These are phyloP conservation scores for Cyphomyrus discorhynchus DNA, from an alignment of 2,113 vertebrate genomes.

Conservation along the genomic window DNA sequence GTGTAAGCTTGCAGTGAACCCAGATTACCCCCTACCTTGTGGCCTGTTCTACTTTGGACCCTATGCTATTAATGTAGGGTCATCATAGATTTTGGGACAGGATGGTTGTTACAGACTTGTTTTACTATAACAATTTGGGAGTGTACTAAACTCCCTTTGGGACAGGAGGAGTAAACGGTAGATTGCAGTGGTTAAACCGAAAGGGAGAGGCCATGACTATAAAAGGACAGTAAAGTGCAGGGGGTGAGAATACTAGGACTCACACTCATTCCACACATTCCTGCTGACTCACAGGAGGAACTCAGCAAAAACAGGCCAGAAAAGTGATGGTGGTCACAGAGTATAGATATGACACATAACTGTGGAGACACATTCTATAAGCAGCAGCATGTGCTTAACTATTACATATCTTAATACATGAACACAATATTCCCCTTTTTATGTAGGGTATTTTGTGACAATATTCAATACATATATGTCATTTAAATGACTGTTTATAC, in stretches of 20 bases:
- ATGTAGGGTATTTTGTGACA: not conserved
- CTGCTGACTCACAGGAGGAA: constrained; percentile 51
- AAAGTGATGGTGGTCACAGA: not conserved
- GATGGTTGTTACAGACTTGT: not conserved
- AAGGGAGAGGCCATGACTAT: constrained; percentile 48
- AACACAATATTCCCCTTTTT: not conserved
- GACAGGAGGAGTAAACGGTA: not conserved
- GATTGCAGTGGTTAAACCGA: constrained; percentile 29
- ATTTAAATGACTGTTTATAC: not conserved
- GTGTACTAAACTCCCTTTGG: not conserved
- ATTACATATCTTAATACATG: not conserved
- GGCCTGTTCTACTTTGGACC: not conserved
- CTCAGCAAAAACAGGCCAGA: constrained; percentile 20
- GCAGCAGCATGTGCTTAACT: constrained; percentile 4
- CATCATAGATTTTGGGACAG: not conserved
- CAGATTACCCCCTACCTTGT: not conserved
- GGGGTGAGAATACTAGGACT: constrained; percentile 44
- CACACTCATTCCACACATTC: constrained; percentile 60
- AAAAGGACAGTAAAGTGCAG: constrained; percentile 55
- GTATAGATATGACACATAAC: not conserved
- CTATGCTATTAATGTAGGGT: not conserved
- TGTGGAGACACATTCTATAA: constrained; percentile 21
- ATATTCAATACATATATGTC: not conserved
- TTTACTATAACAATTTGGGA: not conserved
- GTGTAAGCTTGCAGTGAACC: not conserved